Base-by-base conservation (phyloP, 2,797 vertebrate genomes). In the Channa striata region DNA sequence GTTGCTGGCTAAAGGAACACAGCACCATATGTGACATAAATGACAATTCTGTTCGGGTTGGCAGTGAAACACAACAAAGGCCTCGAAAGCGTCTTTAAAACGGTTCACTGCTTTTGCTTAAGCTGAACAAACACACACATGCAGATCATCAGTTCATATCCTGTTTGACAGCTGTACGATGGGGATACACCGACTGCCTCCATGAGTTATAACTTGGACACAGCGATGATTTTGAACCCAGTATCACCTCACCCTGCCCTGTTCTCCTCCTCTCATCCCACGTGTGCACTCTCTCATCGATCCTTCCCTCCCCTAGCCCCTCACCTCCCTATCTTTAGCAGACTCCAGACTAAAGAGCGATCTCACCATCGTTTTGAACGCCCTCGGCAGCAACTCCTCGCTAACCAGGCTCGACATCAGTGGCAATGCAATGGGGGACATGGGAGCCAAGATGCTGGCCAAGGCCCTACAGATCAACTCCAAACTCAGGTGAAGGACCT, bases 391-490 rank as follows among this genome's bases (percentile, higher is more conserved):
- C 93, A 99, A 99, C 90, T 95, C 96, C 21, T 96, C 97, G 1
- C 94, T 99, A 71, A 98, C 96, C 54, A 95, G 94, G 80, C 94
- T 99, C 52, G 98, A 99, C 91, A 97, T 99, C 92, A 97, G 97
- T 37, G 98, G 98, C 44, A 99, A 99, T 12, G 94, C 93, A 21
- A 99, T 99, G 98, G 98, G 97, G 1, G 98, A 99, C 88, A 97
- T 99, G 96, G 97, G 98, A 43, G 97, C 97, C 1, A 98, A 98
- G 93, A 99, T 99, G 98, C 78, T 99, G 83, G 97, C 97, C 59
- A 99, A 99, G 85, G 98, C 98, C 0, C 90, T 99, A 19, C 98
- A 99, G 91, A 99, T 99, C 87, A 99, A 99, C 93, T 97, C 96
- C 62, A 99, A 99, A 77, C 97, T 99, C 85, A 96, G 97, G 98